Percentiles rank a stretch among this genome's conserved stretches.
These are phyloP conservation scores for Acleris sparsana DNA, from an alignment of 2,888 invertebrate species.

Conservation along the genomic window DNA sequence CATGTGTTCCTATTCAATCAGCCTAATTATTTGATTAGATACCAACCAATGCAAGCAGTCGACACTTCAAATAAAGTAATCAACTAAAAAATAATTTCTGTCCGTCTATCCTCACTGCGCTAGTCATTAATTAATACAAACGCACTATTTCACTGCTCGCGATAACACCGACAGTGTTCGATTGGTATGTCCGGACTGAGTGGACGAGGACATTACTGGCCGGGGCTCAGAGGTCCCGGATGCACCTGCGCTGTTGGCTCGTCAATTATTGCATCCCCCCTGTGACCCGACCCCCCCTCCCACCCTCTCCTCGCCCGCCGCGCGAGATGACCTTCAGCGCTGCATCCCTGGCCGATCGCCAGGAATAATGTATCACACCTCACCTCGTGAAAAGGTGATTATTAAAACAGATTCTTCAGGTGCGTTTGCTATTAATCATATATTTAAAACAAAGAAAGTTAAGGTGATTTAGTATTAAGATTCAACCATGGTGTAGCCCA, in stretches of 20 bases:
- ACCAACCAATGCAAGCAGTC: conserved; percentile 1
- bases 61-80: background rate
- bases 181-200: conserved; percentile 20
- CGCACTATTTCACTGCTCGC: background rate
- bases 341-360: conserved; percentile 76
- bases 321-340: conserved; percentile 60
- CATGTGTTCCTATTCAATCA: conserved; percentile 25
- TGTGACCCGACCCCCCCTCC: conserved; percentile 39
- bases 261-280: conserved; percentile 56
- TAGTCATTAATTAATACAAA: background rate
- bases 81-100: no score
- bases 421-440: conserved; percentile 11
- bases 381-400: conserved; percentile 38
- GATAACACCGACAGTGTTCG: conserved; percentile 2
- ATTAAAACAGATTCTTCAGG: conserved; percentile 12
- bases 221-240: conserved; percentile 52
- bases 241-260: conserved; percentile 72
- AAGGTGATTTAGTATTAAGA: no score
- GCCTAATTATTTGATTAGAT: conserved; percentile 31
- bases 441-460: background rate
- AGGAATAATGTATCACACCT: conserved; percentile 53
- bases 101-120: background rate
- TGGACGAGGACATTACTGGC: conserved; percentile 28
- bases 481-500: no score
- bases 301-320: conserved; percentile 16